Evolutionary conservation across 2,797 vertebrate genomes (phyloP).

Genomic region (Typhlichthys subterraneus): DNA sequence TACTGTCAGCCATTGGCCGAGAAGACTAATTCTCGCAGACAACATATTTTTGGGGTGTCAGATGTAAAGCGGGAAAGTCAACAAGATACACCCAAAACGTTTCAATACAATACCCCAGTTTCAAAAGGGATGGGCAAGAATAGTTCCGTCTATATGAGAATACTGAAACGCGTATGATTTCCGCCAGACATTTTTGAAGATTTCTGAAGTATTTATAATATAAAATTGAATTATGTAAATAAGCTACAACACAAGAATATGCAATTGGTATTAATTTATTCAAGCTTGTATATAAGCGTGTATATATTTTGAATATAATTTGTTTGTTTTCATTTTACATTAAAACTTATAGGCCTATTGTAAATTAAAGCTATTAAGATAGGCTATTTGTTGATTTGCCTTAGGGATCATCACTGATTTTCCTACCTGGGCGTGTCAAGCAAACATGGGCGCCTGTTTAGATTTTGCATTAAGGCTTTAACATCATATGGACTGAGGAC

Average conservation of each 20-base stretch:
- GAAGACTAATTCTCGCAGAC: constrained; percentile 6
- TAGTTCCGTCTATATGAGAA: constrained; percentile 38
- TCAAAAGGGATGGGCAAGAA: constrained; percentile 67
- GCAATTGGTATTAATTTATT: constrained; percentile 99
- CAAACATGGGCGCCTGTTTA: constrained; percentile 83
- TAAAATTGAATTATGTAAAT: constrained; percentile 92
- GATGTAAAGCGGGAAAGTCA: constrained; percentile 17
- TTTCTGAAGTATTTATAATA: constrained; percentile 97
- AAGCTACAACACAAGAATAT: constrained; percentile 97
- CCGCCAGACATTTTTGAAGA: constrained; percentile 63
- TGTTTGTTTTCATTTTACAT: constrained; percentile 87
- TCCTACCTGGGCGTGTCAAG: constrained; percentile 74
- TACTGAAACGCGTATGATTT: constrained; percentile 64
- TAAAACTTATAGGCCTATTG: constrained; percentile 81
- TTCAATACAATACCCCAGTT: constrained; percentile 38
- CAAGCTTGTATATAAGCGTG: constrained; percentile 97
- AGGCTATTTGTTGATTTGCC: constrained; percentile 84
- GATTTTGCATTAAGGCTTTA: constrained; percentile 63
- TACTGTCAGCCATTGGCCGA: background rate
- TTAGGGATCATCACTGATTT: constrained; percentile 77
- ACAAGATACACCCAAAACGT: constrained; percentile 56
- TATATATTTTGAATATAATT: constrained; percentile 96
- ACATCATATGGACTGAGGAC: constrained; percentile 42
- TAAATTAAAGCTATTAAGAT: constrained; percentile 88
- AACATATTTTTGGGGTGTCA: constrained; percentile 1